Evolutionary conservation across 2,113 vertebrate species (phyloP), one percentile per base, ranked within the genome.

Genomic region (Phrynocephalus versicolor): DNA sequence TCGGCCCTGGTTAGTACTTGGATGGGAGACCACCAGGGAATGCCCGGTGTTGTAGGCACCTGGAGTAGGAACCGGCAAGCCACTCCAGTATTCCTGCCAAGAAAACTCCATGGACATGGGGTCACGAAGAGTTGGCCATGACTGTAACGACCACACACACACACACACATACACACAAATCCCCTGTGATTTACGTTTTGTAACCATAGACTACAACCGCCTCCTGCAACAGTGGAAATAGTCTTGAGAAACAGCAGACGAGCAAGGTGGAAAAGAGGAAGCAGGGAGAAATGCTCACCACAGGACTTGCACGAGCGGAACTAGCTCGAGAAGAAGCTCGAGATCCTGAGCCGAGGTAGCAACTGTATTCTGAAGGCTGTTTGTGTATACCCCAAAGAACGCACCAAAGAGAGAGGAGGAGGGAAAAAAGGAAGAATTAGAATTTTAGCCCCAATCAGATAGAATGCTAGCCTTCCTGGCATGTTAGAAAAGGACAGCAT

Each of bases 241-340:
- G 33, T 39, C 6, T 12, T 12, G 37, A 74, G 55, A 57, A 80
- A 71, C 58, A 88, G 75, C 41, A 35, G 18, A 88, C 85, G 83
- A 86, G 70, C 0, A 73, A 30, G 87, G 33, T 14, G 23, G 85
- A 58, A 5, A 15, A 2, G 78, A 25, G 86, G 89, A 85, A 51
- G 19, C 86, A 79, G 88, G 79, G 0, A 88, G 70, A 87, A 30
- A 60, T 85, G 96, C 98, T 99, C 97, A 99, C 98, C 98, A 99
- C 98, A 8, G 98, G 98, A 94, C 98, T 99, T 90, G 98, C 98
- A n/a, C 98, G 97, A 71, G 98, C 98, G 23, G 98, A 99, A 91
- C 98, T 98, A 91, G 98, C 97, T 94, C 98, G 97, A 90, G 98
- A 99, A 5, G 98, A 99, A 2, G 98, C 95, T 4, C 98, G 97